A percentile compares a stretch with the other conserved stretches of the same genome.
Conservation (phyloP, 2,797 vertebrate species). For the Amblyraja radiata region DNA sequence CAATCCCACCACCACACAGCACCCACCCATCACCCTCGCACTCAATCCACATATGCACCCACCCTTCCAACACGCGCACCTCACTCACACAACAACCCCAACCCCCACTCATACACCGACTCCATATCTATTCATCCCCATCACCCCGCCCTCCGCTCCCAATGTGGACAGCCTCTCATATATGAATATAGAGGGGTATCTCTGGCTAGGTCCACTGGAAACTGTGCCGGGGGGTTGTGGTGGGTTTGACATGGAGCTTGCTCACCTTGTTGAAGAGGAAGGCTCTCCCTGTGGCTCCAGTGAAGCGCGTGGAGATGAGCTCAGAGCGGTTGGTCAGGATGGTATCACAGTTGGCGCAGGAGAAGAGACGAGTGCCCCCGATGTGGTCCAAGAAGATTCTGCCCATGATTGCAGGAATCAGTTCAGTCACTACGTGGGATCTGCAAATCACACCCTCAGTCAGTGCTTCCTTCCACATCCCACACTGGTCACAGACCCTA, state of each 20-base stretch:
- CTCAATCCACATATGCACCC: too few relatives aligned
- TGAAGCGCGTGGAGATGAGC: conserved; percentile 95
- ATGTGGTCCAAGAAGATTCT: conserved; percentile 97
- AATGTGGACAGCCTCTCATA: not conserved
- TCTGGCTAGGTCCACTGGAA: too few relatives aligned
- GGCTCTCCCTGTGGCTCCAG: conserved; percentile 89
- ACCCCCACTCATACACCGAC: not conserved
- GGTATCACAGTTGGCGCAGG: conserved; percentile 95
- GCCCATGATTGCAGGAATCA: conserved; percentile 67
- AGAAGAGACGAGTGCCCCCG: conserved; percentile 92
- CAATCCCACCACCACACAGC: too few relatives aligned
- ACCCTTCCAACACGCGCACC: too few relatives aligned
- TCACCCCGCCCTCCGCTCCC: not conserved
- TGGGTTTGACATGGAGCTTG: conserved; percentile 10
- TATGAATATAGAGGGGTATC: too few relatives aligned
- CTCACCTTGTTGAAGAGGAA: conserved; percentile 96
- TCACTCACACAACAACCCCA: not conserved
- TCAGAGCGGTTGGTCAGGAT: conserved; percentile 94
- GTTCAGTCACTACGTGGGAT: not conserved
- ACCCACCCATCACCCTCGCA: too few relatives aligned
- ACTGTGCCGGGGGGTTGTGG: too few relatives aligned
- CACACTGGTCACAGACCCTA: too few relatives aligned
- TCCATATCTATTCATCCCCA: not conserved
- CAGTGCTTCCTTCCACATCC: too few relatives aligned
- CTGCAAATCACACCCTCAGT: not conserved